Evolutionary conservation across 1,140 invertebrate genomes (phyloP), one percentile per base, ranked within the genome.

Genomic region (Tetraneura akinire): DNA sequence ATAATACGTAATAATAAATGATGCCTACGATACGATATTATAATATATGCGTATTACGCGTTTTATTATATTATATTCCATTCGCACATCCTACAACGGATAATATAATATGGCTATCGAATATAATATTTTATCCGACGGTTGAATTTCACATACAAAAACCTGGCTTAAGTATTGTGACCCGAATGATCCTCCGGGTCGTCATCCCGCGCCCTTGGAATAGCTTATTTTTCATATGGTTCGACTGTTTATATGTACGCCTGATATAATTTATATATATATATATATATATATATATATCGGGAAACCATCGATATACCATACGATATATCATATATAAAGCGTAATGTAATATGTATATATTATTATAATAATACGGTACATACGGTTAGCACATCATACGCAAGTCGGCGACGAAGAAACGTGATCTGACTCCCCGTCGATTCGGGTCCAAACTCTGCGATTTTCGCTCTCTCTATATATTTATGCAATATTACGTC

Each of bases 121-220:
- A n/a, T n/a, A n/a, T n/a, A n/a, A 76, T 76, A 76, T 76, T 76
- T 76, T 76, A 76, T 76, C 42, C 73, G 73, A 51, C 32, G 32
- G 57, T 57, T 57, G 49, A 55, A 73, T 73, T 51, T 18, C 26
- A 73, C 51, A n/a, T 18, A 53, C 32, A 57, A 76, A 76, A 76
- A 76, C 73, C 73, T 76, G 73, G 73, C 51, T 76, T 55, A 55
- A n/a, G n/a, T 76, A 76, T 57, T n/a, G 57, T 76, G 73, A 76
- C 73, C 73, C 73, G 23, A 76, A 76, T 76, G 73, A 76, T 76
- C 49, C 42, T 47, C 66, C 49, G 9, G 32, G n/a, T 21, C 29
- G 16, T 10, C 18, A 0, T n/a, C 11, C 23, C 37, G 18, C 42
- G 37, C 29, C 51, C 53, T 37, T 8, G 32, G 32, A 76, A 76